Base-by-base conservation (phyloP, 2,888 invertebrate genomes). In the Rhingia rostrata region DNA sequence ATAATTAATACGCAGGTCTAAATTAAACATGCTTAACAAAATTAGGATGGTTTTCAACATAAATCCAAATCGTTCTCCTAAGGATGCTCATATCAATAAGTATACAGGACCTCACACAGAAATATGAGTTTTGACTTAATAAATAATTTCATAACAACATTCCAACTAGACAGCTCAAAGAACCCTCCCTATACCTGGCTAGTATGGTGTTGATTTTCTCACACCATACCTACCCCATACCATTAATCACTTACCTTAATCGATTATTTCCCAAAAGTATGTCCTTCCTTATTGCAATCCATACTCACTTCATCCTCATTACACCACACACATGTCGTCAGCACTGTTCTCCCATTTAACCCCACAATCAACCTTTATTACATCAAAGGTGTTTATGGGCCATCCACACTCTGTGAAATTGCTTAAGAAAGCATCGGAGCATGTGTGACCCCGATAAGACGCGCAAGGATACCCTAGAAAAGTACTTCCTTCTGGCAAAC, bases 311-410 rank as follows among this genome's bases (percentile, higher is more conserved):
- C 73, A 63, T 67, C 67, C 49, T 54, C 54, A 39, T 58, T 56
- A 69, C 56, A 37, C 30, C 51, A 49, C 4, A 49, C 32, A 32
- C 32, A 32, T 45, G 14, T 39, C 14, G 51, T 72, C 43, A 58
- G 58, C 41, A 51, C 4, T n/a, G 35, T 41, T 45, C 12, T 22
- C 0, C 4, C n/a, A 1, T n/a, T n/a, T 7, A n/a, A 63, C 35
- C 47, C 35, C 63, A 4, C 14, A 49, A 73, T 10, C 60, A 83
- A 83, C 83, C 83, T 79, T 84, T 80, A 80, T 74, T 84, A 84
- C 84, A 66, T 84, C 84, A 84, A 84, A 84, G 84, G 84, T 84
- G 84, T 80, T 84, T 84, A 84, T 74, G 60, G 73, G 63, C 66
- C 49, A 80, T 84, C 80, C 84, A 80, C 74, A 74, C 84, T 80